Base-by-base conservation (phyloP, 2,888 invertebrate genomes). In the Mythimna pallens region DNA sequence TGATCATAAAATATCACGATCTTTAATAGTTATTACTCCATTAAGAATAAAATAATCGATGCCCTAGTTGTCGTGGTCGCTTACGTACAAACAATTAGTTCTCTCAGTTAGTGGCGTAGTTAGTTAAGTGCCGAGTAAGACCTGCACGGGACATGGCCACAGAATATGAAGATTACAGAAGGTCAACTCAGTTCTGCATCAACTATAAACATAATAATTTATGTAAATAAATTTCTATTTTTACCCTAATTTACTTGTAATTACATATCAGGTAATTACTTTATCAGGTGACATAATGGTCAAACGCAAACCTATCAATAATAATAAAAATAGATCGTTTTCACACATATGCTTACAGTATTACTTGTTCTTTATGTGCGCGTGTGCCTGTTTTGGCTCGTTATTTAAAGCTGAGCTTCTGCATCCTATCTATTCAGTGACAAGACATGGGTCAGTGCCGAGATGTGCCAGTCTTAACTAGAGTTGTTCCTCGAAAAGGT, bases 71-170 rank as follows among this genome's bases (percentile, higher is more conserved):
- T 59, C 47, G 22, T 30, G 58, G 30, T 58, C 40, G 55, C 72
- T 65, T 58, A n/a, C 67, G 62, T 55, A 43, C 30, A 65, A 75
- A 75, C 78, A 76, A 83, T 83, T 84, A 82, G 73, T 84, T 75
- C 47, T 77, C 55, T 65, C 52, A 43, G 69, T 64, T 73, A 81
- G 65, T 67, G 65, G 47, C 47, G 73, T 72, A 71, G 70, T 80
- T 75, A 25, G 80, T 75, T 81, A 78, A 82, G 77, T 81, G 69
- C 50, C 59, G 72, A 82, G 78, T 80, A 75, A 84, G 81, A 74
- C 65, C 79, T 84, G 82, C 68, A 73, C 52, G 54, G 65, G 82
- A 81, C 82, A 61, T 63, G 78, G 55, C 30, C 36, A 55, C 22
- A 22, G 47, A 55, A 9, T 30, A 61, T 8, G 30, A n/a, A 30